phyloP scores from a whole-genome alignment of 2,888 invertebrate species.

The Caenorhabditis drosophilae region DNA sequence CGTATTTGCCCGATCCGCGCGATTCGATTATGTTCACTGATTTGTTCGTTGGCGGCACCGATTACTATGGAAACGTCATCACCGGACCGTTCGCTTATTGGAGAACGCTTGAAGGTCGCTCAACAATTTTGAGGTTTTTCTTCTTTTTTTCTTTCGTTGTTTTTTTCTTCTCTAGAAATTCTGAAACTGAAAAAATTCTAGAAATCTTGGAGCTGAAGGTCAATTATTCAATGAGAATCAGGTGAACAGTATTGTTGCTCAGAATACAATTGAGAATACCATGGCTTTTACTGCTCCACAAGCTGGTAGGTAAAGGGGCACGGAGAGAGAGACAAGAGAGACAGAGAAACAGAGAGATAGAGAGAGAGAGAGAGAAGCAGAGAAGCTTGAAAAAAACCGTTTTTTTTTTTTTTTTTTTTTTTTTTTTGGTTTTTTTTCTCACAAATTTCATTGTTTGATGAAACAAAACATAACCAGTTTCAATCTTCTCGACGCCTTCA shows the following conservation, averaged over 20 bases:
- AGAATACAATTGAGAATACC: conserved; percentile 65
- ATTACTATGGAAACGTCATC: conserved; percentile 58
- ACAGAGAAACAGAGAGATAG: too few species aligned
- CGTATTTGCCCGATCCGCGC: conserved; percentile 68
- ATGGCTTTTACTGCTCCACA: conserved; percentile 67
- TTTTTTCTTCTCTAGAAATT: too few species aligned
- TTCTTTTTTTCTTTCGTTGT: too few species aligned
- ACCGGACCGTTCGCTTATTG: conserved; percentile 67
- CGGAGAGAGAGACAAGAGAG: too few species aligned
- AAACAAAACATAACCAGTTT: neutral
- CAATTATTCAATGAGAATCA: conserved; percentile 60
- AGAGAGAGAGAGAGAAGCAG: too few species aligned
- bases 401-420: too few species aligned
- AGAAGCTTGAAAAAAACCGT: too few species aligned
- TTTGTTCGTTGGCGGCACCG: conserved; percentile 67
- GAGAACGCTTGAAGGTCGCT: conserved; percentile 66
- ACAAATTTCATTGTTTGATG: too few species aligned
- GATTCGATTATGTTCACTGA: conserved; percentile 69
- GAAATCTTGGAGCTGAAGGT: conserved; percentile 61
- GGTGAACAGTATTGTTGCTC: conserved; percentile 60
- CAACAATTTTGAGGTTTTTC: conserved; percentile 63
- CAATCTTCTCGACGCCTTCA: neutral
- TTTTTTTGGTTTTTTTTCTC: too few species aligned
- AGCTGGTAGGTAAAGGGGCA: conserved; percentile 46
- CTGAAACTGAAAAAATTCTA: too few species aligned